A percentile compares a stretch with the other conserved stretches of the same genome.
phyloP scores from a whole-genome alignment of 2,797 vertebrate genomes.

The Botia kubotai region DNA sequence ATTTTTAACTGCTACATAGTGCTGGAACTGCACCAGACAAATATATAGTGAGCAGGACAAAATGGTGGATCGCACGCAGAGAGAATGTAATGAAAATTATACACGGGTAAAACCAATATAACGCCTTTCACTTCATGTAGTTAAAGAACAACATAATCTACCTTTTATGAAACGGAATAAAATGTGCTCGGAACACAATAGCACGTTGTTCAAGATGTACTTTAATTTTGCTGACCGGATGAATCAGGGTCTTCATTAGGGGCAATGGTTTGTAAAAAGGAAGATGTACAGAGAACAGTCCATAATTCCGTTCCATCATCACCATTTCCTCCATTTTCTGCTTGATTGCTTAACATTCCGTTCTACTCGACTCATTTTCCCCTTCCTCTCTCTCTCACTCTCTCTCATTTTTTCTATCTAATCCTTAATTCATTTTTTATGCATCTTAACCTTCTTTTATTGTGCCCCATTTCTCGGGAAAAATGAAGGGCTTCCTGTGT shows the following conservation, averaged over 20 bases:
- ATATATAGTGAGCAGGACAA: conserved; percentile 52
- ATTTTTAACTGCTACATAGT: conserved; percentile 69
- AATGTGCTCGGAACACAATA: background rate
- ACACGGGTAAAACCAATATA: background rate
- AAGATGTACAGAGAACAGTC: conserved; percentile 11
- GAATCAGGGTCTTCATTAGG: conserved; percentile 4
- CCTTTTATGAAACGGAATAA: background rate
- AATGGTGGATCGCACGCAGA: conserved; percentile 33
- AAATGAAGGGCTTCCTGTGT: background rate
- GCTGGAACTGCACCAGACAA: conserved; percentile 62
- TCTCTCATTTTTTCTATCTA: conserved; percentile 9
- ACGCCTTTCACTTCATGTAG: background rate
- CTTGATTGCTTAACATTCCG: conserved; percentile 36
- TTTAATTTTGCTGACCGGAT: conserved; percentile 9
- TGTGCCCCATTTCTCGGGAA: background rate
- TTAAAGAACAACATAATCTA: background rate
- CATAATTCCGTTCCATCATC: conserved; percentile 28
- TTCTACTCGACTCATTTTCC: conserved; percentile 23
- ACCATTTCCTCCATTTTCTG: conserved; percentile 31
- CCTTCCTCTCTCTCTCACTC: conserved; percentile 5
- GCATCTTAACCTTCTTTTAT: conserved; percentile 36
- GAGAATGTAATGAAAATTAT: background rate
- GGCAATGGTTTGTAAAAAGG: conserved; percentile 27
- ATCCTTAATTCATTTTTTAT: conserved; percentile 32
- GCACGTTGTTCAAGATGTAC: background rate